phyloP scores from a whole-genome alignment of 2,888 invertebrate genomes.

The Cephus pulcher region DNA sequence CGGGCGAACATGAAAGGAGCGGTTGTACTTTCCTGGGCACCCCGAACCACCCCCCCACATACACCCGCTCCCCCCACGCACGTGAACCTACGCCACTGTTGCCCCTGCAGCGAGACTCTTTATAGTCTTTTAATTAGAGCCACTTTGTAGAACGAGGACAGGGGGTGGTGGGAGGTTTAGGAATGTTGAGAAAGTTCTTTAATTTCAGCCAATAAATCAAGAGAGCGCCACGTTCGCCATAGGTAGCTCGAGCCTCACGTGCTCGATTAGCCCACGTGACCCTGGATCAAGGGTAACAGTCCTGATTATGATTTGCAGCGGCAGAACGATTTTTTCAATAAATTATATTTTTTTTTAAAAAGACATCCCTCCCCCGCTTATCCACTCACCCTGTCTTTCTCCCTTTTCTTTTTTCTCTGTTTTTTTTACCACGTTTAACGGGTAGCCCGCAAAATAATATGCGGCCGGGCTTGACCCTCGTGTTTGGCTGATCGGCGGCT shows the following conservation, averaged over 20 bases:
- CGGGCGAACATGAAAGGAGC: slow-evolving; percentile 56
- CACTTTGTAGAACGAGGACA: slow-evolving; percentile 51
- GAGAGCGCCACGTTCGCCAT: slow-evolving; percentile 8
- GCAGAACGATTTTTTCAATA: no score
- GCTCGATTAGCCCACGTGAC: slow-evolving; percentile 20
- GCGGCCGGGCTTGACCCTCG: slow-evolving; percentile 52
- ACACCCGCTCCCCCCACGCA: slow-evolving; percentile 35
- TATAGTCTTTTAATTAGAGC: slow-evolving; percentile 60
- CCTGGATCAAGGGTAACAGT: no score
- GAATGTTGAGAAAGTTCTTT: slow-evolving; percentile 54
- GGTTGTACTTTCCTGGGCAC: slow-evolving; percentile 55
- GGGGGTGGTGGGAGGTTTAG: slow-evolving; percentile 23
- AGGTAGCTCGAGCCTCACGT: slow-evolving; percentile 27
- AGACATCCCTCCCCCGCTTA: no score
- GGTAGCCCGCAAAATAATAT: slow-evolving; percentile 54
- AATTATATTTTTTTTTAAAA: no score
- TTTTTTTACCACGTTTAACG: no score
- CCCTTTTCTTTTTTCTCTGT: no score
- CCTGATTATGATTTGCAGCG: no score
- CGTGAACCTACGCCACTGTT: slow-evolving; percentile 49
- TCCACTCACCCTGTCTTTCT: no score
- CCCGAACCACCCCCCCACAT: slow-evolving; percentile 16
- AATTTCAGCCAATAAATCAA: slow-evolving; percentile 56
- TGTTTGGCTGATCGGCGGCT: slow-evolving; percentile 62
- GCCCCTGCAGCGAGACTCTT: slow-evolving; percentile 47